These are phyloP conservation scores for Cherax destructor DNA, from an alignment of 1,140 invertebrate species.

Conservation along the genomic window DNA sequence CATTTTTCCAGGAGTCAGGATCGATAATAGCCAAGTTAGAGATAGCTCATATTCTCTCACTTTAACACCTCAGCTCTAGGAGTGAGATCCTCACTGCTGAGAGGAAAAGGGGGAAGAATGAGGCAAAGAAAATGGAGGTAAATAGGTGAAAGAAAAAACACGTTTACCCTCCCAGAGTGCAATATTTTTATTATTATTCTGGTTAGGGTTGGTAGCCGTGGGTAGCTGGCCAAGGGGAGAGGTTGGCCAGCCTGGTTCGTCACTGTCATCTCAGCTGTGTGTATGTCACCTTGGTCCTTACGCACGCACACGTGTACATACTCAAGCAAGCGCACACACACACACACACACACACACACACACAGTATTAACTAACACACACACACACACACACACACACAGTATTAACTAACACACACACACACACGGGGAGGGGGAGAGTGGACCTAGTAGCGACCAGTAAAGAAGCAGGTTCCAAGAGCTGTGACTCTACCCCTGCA, in stretches of 20 bases:
- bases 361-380: not conserved
- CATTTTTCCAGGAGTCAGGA: conserved; percentile 22
- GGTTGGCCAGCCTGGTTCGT: conserved; percentile 25
- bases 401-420: not conserved
- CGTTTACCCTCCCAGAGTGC: not conserved
- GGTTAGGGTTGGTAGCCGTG: conserved; percentile 8
- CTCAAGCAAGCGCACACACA: too few relatives aligned
- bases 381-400: not conserved
- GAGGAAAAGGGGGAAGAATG: not conserved
- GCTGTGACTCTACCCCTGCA: too few relatives aligned
- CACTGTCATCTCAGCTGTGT: conserved; percentile 17
- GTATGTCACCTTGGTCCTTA: not conserved
- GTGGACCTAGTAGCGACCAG: too few relatives aligned
- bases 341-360: conserved; percentile 22
- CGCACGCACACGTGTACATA: not conserved
- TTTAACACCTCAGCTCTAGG: not conserved
- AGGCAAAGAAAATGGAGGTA: not conserved
- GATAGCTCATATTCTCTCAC: not conserved
- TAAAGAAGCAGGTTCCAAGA: too few relatives aligned
- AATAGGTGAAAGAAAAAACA: not conserved
- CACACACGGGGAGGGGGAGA: too few relatives aligned
- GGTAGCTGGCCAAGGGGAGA: not conserved
- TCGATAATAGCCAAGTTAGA: conserved; percentile 32
- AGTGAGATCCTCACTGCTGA: not conserved
- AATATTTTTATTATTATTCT: not conserved